Base-by-base conservation (phyloP, 2,888 invertebrate species). In the Allacma fusca region DNA sequence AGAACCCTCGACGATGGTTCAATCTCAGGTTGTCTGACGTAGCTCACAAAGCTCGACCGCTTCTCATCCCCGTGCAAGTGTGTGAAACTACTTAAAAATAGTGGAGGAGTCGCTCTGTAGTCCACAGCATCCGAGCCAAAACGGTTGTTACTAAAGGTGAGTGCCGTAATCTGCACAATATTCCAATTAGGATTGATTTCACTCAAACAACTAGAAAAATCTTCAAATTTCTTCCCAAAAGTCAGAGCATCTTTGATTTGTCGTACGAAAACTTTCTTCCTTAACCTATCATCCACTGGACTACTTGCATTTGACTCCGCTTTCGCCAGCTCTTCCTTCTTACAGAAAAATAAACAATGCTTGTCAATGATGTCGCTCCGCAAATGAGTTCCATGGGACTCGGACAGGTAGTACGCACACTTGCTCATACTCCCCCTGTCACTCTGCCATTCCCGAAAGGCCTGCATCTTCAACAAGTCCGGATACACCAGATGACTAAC, bases 181-280 rank as follows among this genome's bases (percentile, higher is more conserved):
- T 81, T 83, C 83, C 83, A 83, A 44, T 83, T 81, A n/a, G 43
- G 75, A 62, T 79, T 77, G 21, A 79, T 59, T 19, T 62, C 59
- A 34, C 64, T 74, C 4, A 79, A 16, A 29, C 67, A 50, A 21
- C 28, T 24, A 26, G 44, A 12, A 44, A 77, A 79, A 0, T 69
- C 69, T 9, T 71, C 50, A 26, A 24, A 34, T 40, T 43, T 50
- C 64, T 50, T 71, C 13, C 75, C 75, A 34, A 79, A 77, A 16
- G 69, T 62, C 0, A 71, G 23, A 2, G 77, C 29, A 65, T 79
- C 79, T 57, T 50, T 75, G 34, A 75, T 74, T 44, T 78, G 78
- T 12, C 62, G 67, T 5, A 72, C 43, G 69, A 74, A 74, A 19
- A 75, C 78, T 75, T 78, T 75, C 57, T 75, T 68, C n/a, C 64